Conservation (phyloP, 2,888 invertebrate genomes). For the Creontiades dilutus region DNA sequence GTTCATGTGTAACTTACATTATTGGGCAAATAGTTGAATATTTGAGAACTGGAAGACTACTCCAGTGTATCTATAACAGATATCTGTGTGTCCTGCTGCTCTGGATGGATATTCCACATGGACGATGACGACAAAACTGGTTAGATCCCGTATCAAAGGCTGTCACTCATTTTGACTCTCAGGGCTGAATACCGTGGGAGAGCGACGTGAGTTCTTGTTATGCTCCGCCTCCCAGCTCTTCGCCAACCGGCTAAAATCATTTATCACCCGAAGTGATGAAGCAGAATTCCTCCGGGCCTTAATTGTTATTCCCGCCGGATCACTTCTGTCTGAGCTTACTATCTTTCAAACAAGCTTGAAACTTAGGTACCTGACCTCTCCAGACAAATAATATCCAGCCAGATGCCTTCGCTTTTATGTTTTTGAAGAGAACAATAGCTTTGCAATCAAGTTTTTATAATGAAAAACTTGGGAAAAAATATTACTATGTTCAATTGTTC, state of each 20-base stretch:
- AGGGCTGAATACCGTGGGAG: neutral
- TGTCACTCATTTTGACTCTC: slow-evolving; percentile 25
- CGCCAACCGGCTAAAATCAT: neutral
- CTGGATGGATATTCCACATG: no score
- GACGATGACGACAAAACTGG: neutral
- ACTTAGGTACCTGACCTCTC: neutral
- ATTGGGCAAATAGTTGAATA: no score
- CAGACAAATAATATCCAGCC: slow-evolving; percentile 45
- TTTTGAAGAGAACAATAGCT: no score
- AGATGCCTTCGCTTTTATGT: neutral
- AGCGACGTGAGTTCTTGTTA: slow-evolving; percentile 2
- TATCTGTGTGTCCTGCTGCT: no score
- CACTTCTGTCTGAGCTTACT: slow-evolving; percentile 27
- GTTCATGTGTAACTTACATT: no score
- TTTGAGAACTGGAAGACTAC: no score
- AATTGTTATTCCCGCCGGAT: slow-evolving; percentile 30
- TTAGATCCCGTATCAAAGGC: slow-evolving; percentile 7
- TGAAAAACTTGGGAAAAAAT: no score
- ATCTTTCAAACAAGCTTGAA: slow-evolving; percentile 1
- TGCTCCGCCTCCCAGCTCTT: neutral
- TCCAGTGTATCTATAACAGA: no score
- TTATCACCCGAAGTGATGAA: slow-evolving; percentile 45
- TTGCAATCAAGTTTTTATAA: no score
- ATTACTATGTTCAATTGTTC: no score
- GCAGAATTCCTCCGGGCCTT: slow-evolving; percentile 30